Percentiles rank a stretch among this genome's conserved stretches.
phyloP scores from a whole-genome alignment of 30 jellyfish, hydroid and myxozoan species.

The Hydractinia echinata region DNA sequence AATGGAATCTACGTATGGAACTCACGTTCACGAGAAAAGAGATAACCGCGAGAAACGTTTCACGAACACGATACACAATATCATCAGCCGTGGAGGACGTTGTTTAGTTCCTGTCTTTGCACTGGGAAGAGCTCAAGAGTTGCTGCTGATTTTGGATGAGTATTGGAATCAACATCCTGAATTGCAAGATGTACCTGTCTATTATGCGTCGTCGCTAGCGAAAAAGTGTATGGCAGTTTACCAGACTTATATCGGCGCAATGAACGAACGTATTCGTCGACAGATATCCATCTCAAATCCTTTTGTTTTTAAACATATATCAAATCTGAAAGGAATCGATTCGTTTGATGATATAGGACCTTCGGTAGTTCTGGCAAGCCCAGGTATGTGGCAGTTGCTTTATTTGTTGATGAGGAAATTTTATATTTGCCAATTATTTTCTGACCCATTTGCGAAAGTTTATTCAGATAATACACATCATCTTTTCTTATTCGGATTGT shows the following conservation, averaged over 20 bases:
- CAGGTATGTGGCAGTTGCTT: conserved; percentile 48
- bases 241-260: conserved; percentile 98
- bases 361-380: conserved; percentile 99
- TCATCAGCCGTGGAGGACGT: conserved; percentile 92
- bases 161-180: conserved; percentile 98
- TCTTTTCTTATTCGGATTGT: too few relatives aligned
- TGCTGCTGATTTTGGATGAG: conserved; percentile 89
- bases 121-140: conserved; percentile 98
- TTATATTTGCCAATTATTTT: too few relatives aligned
- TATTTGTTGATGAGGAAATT: too few relatives aligned
- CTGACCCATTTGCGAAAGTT: too few relatives aligned
- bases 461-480: too few relatives aligned
- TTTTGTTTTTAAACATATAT: conserved; percentile 90
- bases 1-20: conserved; percentile 99
- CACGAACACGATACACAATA: conserved; percentile 84
- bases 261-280: conserved; percentile 84
- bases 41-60: conserved; percentile 94
- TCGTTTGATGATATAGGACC: conserved; percentile 99
- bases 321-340: conserved; percentile 95
- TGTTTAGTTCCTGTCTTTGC: conserved; percentile 98
- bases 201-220: conserved; percentile 97
- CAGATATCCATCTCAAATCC: conserved; percentile 97
- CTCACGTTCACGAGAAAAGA: conserved; percentile 95
- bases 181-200: conserved; percentile 93
- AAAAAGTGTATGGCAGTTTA: conserved; percentile 99